These are phyloP conservation scores for Astyanax mexicanus DNA, from an alignment of 2,797 vertebrate genomes.

Conservation along the genomic window DNA sequence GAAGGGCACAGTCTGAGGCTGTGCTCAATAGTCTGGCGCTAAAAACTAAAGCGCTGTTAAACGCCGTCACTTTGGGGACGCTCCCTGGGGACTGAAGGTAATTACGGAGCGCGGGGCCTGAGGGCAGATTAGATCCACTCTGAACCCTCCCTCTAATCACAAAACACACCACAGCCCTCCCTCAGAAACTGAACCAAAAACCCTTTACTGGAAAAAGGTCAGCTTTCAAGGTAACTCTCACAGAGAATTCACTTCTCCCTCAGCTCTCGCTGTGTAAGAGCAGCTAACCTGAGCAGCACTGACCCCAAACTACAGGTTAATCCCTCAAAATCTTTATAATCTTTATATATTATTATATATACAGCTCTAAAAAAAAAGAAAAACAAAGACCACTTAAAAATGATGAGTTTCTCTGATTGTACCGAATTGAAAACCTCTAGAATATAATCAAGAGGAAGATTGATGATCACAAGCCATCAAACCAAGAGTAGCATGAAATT, in stretches of 20 bases:
- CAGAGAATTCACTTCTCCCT: not conserved
- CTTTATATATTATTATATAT: too few relatives aligned
- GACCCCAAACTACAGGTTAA: constrained; percentile 1
- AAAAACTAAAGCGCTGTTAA: constrained; percentile 69
- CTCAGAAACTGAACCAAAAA: constrained; percentile 82
- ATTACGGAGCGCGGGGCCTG: constrained; percentile 79
- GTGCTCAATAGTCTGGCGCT: constrained; percentile 74
- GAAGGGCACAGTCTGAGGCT: constrained; percentile 75
- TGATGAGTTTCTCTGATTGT: too few relatives aligned
- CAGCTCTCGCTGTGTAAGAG: not conserved
- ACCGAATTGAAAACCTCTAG: too few relatives aligned
- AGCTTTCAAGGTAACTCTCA: constrained; percentile 66
- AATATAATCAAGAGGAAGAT: too few relatives aligned
- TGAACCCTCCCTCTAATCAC: constrained; percentile 81
- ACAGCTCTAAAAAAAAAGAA: too few relatives aligned
- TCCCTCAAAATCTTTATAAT: too few relatives aligned
- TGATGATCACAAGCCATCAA: too few relatives aligned
- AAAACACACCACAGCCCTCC: constrained; percentile 74
- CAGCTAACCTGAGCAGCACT: not conserved
- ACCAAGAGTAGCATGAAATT: too few relatives aligned
- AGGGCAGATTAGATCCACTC: constrained; percentile 72
- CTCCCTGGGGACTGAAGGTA: constrained; percentile 78
- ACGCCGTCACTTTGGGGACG: constrained; percentile 74
- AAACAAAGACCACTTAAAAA: too few relatives aligned
- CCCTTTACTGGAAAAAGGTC: constrained; percentile 78